Evolutionary conservation across 2,113 vertebrate genomes (phyloP).

Genomic region (Parus major): DNA sequence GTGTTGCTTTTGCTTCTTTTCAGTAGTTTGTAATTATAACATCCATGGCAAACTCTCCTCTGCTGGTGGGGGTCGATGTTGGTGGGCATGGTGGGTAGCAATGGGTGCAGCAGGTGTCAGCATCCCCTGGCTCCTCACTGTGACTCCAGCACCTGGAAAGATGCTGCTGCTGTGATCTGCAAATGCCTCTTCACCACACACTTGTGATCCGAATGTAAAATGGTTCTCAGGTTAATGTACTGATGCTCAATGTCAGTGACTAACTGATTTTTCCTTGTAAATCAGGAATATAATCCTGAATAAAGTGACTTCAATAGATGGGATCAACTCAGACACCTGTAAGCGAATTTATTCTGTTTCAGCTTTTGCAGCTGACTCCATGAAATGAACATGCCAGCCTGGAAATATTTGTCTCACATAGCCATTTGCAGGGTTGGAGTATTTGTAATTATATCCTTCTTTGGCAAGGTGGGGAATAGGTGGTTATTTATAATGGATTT

Average conservation of each 20-base stretch:
- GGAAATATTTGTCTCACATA: not conserved
- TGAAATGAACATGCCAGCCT: not conserved
- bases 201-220: accelerated
- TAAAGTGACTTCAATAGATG: not conserved
- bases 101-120: not conserved
- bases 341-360: not conserved
- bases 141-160: not conserved
- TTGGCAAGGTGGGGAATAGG: not conserved
- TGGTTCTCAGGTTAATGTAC: not conserved
- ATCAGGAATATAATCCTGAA: not conserved
- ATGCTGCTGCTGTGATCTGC: not conserved
- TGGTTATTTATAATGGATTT: not conserved
- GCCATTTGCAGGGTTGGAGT: not conserved
- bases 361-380: not conserved
- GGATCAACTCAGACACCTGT: not conserved
- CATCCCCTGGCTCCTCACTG: accelerated
- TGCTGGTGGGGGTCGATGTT: not conserved
- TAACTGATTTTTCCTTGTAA: not conserved
- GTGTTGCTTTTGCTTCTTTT: not conserved
- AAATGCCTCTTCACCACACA: not conserved
- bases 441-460: not conserved
- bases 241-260: accelerated
- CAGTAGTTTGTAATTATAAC: not conserved
- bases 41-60: not conserved
- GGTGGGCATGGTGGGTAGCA: not conserved